Base-by-base conservation (phyloP, 2,888 invertebrate genomes). In the Helleia helle region DNA sequence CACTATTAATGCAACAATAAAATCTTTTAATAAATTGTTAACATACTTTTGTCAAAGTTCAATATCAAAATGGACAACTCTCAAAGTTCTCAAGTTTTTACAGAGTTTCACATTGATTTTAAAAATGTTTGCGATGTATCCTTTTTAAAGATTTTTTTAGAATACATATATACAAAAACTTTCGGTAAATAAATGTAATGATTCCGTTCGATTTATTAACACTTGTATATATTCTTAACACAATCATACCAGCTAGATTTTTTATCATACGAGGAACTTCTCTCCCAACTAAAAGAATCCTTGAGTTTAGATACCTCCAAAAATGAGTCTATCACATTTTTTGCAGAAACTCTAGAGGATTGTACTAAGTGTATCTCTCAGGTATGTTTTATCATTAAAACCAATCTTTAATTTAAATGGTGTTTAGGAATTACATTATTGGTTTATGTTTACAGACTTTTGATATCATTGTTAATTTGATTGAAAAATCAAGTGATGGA, bases 371-470 rank as follows among this genome's bases (percentile, higher is more conserved):
- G 75, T 51, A 57, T 79, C 41, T 47, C 55, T 28, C 65, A 70
- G 65, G 81, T 79, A 52, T 61, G 9, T n/a, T 12, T 12, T 28
- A 13, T 29, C 30, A 30, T 38, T 40, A 41, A 31, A 38, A 22
- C n/a, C 14, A 13, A 25, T 29, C 39, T 15, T 25, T 18, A 5
- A 18, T 18, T 18, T 4, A 25, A 8, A 25, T 25, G 25, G n/a
- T 8, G 25, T 2, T 2, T 26, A 26, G 26, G 2, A 9, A 26
- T 22, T 5, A 15, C 8, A 7, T n/a, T 29, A 17, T 38, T 34
- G n/a, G n/a, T n/a, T n/a, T n/a, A n/a, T n/a, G 28, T 27, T 72
- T 69, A 41, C 62, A 83, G 83, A 59, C 64, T 40, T 49, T 80
- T 17, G 58, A 64, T 9, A 40, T 64, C 7, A 57, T 75, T 8